Base-by-base conservation (phyloP, 2,113 vertebrate genomes). In the Cercopithecus mona region DNA sequence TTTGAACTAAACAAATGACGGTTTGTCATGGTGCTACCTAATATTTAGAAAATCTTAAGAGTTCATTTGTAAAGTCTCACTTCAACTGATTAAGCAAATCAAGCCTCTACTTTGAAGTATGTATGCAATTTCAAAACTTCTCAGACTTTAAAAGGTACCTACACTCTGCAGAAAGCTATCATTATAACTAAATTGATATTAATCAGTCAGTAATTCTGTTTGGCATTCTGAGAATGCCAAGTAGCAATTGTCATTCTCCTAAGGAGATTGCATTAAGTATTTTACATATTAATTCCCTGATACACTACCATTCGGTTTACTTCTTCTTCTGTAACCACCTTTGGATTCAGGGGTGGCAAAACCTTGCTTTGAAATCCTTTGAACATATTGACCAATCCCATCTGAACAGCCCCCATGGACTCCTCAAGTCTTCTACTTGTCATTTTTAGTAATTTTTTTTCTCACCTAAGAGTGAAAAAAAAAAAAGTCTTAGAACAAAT, bases 291-390 rank as follows among this genome's bases (percentile, higher is more conserved):
- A 52, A 85, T 80, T 52, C 75, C 70, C 11, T 10, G 43, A 64
- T 90, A 95, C 80, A 1, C 96, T 98, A 98, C 98, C 98, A 98
- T 98, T 88, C 0, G 90, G 57, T 96, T 97, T n/a, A 95, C 97
- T 76, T 98, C 97, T 10, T 98, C 93, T 76, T 98, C 98, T 38
- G 79, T 96, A 27, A 98, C 96, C 48, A 98, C 64, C 94, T 98
- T 99, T 0, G 93, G 96, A 50, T 80, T 94, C 80, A 18, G 40
- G 32, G 97, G 96, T 59, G 96, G 80, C 81, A 95, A 73, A 35
- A 96, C 96, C 94, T 98, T 98, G 82, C 97, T 99, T 83, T 97
- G 98, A 40, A 97, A 93, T 48, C 93, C 92, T 88, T 97, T 90
- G 5, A 93, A 55, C 72, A 81, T 95, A 94, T 95, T 98, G 86